Evolutionary conservation across 1,140 invertebrate species (phyloP).

Genomic region (Hyposmocoma kahamanoa): DNA sequence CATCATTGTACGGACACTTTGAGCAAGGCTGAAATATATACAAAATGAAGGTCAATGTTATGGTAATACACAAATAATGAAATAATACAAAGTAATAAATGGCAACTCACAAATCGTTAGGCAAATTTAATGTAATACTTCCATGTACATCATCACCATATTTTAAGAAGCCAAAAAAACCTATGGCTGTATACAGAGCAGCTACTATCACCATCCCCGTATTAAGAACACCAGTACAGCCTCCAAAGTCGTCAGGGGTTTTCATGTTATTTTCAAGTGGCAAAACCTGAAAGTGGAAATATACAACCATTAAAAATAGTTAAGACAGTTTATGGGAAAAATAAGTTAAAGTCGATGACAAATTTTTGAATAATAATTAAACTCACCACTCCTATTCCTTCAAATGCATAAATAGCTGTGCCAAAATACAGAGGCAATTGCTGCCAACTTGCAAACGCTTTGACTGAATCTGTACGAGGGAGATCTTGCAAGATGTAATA

Average conservation of each 20-base stretch:
- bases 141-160: conserved; percentile 86
- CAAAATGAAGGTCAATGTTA: neutral
- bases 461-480: conserved; percentile 76
- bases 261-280: conserved; percentile 94
- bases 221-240: conserved; percentile 89
- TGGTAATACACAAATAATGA: conserved; percentile 5
- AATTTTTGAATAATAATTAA: neutral
- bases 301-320: no score
- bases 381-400: conserved; percentile 88
- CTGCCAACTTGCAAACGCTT: conserved; percentile 78
- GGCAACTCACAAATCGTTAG: conserved; percentile 81
- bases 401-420: conserved; percentile 91
- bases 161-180: conserved; percentile 93
- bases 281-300: conserved; percentile 76
- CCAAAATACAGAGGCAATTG: conserved; percentile 88
- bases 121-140: conserved; percentile 90
- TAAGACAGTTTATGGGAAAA: no score
- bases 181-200: conserved; percentile 87
- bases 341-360: no score
- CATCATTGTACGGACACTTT: conserved; percentile 88
- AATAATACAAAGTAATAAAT: neutral
- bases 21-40: conserved; percentile 80
- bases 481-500: conserved; percentile 86
- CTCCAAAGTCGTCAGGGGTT: conserved; percentile 87
- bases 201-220: conserved; percentile 91